Base-by-base conservation (phyloP, 1,140 invertebrate genomes). In the Meteorus sp. region DNA sequence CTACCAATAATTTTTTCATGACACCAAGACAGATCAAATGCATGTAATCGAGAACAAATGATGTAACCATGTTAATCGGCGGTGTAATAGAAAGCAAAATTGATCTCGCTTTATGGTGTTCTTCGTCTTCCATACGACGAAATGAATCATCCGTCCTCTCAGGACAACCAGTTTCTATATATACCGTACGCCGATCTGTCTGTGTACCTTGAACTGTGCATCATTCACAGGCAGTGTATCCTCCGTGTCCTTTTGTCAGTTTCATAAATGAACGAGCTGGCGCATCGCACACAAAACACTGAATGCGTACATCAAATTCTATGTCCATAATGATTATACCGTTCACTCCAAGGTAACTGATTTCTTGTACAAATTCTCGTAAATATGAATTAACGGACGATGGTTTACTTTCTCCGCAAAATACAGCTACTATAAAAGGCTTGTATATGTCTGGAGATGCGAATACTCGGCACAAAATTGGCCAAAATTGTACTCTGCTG, bases 211-310 rank as follows among this genome's bases (percentile, higher is more conserved):
- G 15, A 11, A 52, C 29, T 31, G 22, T 27, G 41, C 59, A 60
- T 9, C 52, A 13, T 54, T 60, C 58, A 35, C 58, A 54, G 15
- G 58, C 48, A 33, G 3, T 45, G 27, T 45, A 60, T 37, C 35
- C 50, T 9, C 37, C 50, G 15, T 39, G 35, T n/a, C 8, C 8
- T 39, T 5, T 11, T 8, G 13, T 39, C 3, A 4, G 3, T 55
- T 59, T 64, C 23, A 64, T 37, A 33, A 56, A 56, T 27, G 63
- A 17, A 17, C 63, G 39, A 4, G 62, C 59, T 22, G 62, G 62
- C 1, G 33, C 58, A 25, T 64, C 62, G 9, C 58, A 64, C 13
- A 64, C 56, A 22, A 64, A 64, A 35, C 59, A 60, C 9, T 61
- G 31, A 1, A 59, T 25, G 2, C 17, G 44, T 29, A 64, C 22